Evolutionary conservation across 2,113 vertebrate species (phyloP).

Genomic region (Chaenogobius annularis): DNA sequence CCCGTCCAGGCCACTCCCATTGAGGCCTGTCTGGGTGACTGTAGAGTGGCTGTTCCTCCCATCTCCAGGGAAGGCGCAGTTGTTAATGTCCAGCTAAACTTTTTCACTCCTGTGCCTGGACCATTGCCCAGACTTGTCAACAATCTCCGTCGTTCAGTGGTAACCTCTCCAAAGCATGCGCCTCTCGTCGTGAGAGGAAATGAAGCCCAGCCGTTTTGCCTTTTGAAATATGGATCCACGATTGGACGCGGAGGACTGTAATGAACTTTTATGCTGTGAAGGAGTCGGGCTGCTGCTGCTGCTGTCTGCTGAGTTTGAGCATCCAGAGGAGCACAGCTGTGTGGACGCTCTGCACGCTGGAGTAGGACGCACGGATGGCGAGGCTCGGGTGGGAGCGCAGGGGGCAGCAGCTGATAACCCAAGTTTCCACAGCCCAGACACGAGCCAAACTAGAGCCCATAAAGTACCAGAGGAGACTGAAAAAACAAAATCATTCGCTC

Average conservation of each 20-base stretch:
- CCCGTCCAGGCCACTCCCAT: too few species aligned
- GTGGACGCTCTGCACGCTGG: constrained; percentile 59
- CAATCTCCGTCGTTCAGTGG: constrained; percentile 4
- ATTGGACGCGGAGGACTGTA: constrained; percentile 11
- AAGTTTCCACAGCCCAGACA: constrained; percentile 75
- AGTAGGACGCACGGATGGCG: constrained; percentile 60
- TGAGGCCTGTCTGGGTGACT: too few species aligned
- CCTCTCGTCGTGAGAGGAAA: constrained; percentile 27
- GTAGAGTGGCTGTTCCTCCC: constrained; percentile 4
- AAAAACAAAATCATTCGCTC: not conserved
- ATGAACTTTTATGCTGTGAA: constrained; percentile 36
- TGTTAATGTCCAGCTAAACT: constrained; percentile 29
- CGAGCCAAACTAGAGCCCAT: constrained; percentile 79
- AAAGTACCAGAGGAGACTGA: constrained; percentile 73
- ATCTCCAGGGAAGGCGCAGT: constrained; percentile 22
- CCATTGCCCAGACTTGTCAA: constrained; percentile 26
- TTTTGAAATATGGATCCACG: constrained; percentile 34
- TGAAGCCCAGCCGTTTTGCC: not conserved
- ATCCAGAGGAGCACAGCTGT: constrained; percentile 52
- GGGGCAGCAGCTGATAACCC: constrained; percentile 73
- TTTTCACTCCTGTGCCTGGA: constrained; percentile 8
- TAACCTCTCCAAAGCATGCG: constrained; percentile 30
- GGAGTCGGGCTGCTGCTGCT: constrained; percentile 57
- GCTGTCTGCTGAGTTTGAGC: constrained; percentile 16
- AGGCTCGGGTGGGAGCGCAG: constrained; percentile 70